These are phyloP conservation scores for Eucera pruinosa DNA, from an alignment of 2,888 invertebrate genomes.

Conservation along the genomic window DNA sequence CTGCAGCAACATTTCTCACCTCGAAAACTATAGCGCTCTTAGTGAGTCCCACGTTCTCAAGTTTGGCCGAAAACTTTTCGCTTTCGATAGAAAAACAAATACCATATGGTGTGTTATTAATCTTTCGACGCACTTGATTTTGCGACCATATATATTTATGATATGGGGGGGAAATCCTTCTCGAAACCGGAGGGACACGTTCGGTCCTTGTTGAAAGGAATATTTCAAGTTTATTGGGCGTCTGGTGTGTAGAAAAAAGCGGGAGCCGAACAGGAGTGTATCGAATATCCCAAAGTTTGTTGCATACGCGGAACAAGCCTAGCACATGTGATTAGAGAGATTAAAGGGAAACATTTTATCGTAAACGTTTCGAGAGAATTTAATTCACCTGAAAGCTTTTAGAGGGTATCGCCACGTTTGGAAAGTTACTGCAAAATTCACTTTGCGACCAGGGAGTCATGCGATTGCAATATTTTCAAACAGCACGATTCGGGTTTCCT, in stretches of 20 bases:
- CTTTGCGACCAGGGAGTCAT: slow-evolving; percentile 44
- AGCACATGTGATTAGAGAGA: slow-evolving; percentile 67
- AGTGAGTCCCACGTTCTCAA: too few relatives aligned
- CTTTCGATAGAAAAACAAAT: too few relatives aligned
- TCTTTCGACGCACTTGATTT: too few relatives aligned
- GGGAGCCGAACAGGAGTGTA: slow-evolving; percentile 6
- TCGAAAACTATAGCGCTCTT: too few relatives aligned
- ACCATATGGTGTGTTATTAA: too few relatives aligned
- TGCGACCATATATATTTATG: too few relatives aligned
- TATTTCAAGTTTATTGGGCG: slow-evolving; percentile 16
- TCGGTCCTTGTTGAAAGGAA: neutral
- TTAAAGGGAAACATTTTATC: slow-evolving; percentile 71
- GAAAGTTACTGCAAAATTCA: slow-evolving; percentile 62
- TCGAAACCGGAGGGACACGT: neutral
- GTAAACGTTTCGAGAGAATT: slow-evolving; percentile 65
- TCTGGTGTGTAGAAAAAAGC: slow-evolving; percentile 22
- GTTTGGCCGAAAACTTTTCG: too few relatives aligned
- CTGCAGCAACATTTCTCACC: too few relatives aligned
- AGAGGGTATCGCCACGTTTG: slow-evolving; percentile 55
- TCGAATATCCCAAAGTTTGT: slow-evolving; percentile 57
- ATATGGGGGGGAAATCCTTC: neutral
- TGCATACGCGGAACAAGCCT: slow-evolving; percentile 45
- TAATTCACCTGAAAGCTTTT: slow-evolving; percentile 71
- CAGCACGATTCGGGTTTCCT: slow-evolving; percentile 47
- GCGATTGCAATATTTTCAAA: slow-evolving; percentile 59